These are phyloP conservation scores for Cynocephalus volans DNA, from an alignment of 2,113 vertebrate genomes.

Conservation along the genomic window DNA sequence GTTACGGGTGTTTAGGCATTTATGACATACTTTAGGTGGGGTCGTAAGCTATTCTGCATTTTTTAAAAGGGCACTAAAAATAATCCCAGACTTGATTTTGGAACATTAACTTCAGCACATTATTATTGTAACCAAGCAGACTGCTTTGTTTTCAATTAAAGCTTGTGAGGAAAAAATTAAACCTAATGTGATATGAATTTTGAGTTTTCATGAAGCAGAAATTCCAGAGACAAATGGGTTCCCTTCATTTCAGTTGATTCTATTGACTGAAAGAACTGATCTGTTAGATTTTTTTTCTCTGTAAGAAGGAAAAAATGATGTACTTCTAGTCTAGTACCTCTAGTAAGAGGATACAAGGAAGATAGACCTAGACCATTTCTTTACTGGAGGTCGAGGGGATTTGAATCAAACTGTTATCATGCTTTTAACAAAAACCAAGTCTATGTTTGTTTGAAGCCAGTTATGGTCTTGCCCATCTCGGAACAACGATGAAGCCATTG, in stretches of 20 bases:
- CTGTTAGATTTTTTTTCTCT: neutral
- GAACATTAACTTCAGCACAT: constrained; percentile 47
- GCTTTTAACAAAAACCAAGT: neutral
- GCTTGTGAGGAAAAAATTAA: constrained; percentile 62
- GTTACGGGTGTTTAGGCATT: constrained; percentile 56
- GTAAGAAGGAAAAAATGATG: neutral
- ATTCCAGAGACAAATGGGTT: neutral
- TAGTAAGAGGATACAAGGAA: neutral
- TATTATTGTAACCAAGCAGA: constrained; percentile 53
- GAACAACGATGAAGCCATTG: neutral
- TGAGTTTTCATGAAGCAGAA: constrained; percentile 2
- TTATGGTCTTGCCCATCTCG: neutral
- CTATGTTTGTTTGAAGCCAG: neutral
- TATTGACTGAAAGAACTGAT: constrained; percentile 58
- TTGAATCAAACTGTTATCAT: neutral
- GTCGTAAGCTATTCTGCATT: constrained; percentile 53
- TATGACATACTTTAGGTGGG: constrained; percentile 59
- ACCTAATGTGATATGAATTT: constrained; percentile 47
- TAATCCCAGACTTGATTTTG: neutral
- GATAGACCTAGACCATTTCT: neutral
- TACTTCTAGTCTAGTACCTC: neutral
- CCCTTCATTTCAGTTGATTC: constrained; percentile 72
- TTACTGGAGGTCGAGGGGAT: neutral
- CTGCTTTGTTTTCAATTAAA: constrained; percentile 64
- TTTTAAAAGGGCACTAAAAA: constrained; percentile 57